Evolutionary conservation across 2,888 invertebrate genomes (phyloP), one percentile per base, ranked within the genome.

Genomic region (Steinernema scapterisci): DNA sequence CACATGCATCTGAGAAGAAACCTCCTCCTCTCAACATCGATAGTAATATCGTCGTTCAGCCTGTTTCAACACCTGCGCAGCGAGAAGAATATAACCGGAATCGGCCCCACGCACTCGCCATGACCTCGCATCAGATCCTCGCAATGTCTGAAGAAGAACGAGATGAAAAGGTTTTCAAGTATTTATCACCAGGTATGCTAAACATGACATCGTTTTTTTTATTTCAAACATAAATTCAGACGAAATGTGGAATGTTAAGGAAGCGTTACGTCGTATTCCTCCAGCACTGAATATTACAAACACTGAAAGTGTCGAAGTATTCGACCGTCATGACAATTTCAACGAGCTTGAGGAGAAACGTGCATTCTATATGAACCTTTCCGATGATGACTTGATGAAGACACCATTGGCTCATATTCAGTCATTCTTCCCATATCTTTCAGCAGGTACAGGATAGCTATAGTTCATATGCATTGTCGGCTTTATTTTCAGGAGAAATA

Each of bases 111-210:
- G 70, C 44, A 2, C 70, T 70, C 16, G 43, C 16, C 27, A 31
- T 70, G 43, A 43, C n/a, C 6, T 31, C 38, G 16, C 21, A 38
- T n/a, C 43, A 70, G 19, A 70, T 70, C 6, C 38, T 31, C 3
- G 31, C 38, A 7, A 70, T 70, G 38, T 19, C 27, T n/a, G 70
- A 31, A n/a, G 38, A 31, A 2, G 70, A 70, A n/a, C 70, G 70
- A 13, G 70, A 70, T 7, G 70, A 70, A 38, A n/a, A 43, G 13
- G 38, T 70, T 16, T 70, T 31, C 70, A 31, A 70, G 21, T 70
- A 21, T 70, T 38, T 70, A n/a, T 43, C 70, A 27, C 70, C 70
- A n/a, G 70, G 44, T 31, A 31, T 27, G 63, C 13, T 25, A n/a
- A n/a, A n/a, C n/a, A n/a, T n/a, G n/a, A n/a, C n/a, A n/a, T n/a